Percentiles rank a stretch among this genome's conserved stretches.
These are phyloP conservation scores for Psilopsiagon aurifrons DNA, from an alignment of 2,113 vertebrate genomes.

Conservation along the genomic window DNA sequence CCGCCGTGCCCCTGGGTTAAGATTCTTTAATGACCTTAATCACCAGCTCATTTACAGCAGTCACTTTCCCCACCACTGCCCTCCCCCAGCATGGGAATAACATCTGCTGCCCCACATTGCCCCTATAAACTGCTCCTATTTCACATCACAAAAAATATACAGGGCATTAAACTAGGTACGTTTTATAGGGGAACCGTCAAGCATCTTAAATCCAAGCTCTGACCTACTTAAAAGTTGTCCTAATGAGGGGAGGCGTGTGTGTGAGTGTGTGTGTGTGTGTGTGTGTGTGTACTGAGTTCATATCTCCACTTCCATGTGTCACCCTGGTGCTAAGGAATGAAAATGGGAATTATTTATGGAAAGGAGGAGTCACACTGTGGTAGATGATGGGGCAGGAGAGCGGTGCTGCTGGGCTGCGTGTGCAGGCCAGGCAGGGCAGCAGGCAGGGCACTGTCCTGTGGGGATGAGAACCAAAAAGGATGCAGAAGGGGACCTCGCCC, in stretches of 20 bases:
- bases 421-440: background rate
- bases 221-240: constrained; percentile 66
- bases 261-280: background rate
- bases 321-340: background rate
- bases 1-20: background rate
- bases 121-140: constrained; percentile 31
- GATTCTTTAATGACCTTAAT: constrained; percentile 50
- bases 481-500: background rate
- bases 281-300: constrained; percentile 14
- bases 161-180: constrained; percentile 39
- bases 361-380: background rate
- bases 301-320: constrained; percentile 33
- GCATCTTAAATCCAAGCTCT: constrained; percentile 34
- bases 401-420: background rate
- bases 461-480: background rate
- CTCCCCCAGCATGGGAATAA: background rate
- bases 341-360: background rate
- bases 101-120: constrained; percentile 46
- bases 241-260: constrained; percentile 43
- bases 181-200: constrained; percentile 59
- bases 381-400: background rate
- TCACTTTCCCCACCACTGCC: constrained; percentile 11
- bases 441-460: background rate
- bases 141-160: constrained; percentile 33
- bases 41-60: constrained; percentile 41